Percentiles rank a stretch among this genome's conserved stretches.
Conservation (phyloP, 2,888 invertebrate genomes). For the Eledone cirrhosa region DNA sequence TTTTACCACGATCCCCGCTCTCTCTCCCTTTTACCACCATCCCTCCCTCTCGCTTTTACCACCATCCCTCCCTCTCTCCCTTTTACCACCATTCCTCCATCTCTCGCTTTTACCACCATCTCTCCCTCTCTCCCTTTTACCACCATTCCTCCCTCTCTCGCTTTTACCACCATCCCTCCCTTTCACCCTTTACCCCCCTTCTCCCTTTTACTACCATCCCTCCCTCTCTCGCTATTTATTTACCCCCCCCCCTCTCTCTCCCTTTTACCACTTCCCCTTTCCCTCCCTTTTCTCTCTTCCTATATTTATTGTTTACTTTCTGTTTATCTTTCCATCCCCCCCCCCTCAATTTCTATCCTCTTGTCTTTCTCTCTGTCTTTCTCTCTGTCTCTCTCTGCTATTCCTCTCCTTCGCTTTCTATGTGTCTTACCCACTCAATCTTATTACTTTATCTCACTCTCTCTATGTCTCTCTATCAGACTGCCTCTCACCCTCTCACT, state of each 20-base stretch:
- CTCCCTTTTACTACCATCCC: not conserved
- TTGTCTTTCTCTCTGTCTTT: not conserved
- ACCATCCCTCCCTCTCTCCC: not conserved
- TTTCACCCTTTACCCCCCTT: not conserved
- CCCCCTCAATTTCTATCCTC: too few species aligned
- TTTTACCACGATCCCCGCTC: not conserved
- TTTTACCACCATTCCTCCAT: not conserved
- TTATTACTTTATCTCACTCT: too few species aligned
- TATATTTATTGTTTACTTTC: not conserved
- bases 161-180: not conserved
- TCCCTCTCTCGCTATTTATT: not conserved
- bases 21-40: not conserved
- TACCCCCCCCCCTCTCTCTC: not conserved
- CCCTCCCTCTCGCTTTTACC: not conserved
- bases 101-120: not conserved
- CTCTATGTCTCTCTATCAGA: too few species aligned
- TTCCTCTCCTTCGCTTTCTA: not conserved
- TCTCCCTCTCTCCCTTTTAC: not conserved
- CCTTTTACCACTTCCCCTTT: not conserved
- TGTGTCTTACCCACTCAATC: too few species aligned
- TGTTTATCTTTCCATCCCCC: not conserved
- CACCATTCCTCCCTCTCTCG: not conserved
- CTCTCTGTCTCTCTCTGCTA: not conserved
- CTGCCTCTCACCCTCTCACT: too few species aligned
- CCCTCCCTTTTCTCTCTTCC: not conserved